phyloP scores from a whole-genome alignment of 2,888 invertebrate genomes.

The Lepidochitona cinerea region DNA sequence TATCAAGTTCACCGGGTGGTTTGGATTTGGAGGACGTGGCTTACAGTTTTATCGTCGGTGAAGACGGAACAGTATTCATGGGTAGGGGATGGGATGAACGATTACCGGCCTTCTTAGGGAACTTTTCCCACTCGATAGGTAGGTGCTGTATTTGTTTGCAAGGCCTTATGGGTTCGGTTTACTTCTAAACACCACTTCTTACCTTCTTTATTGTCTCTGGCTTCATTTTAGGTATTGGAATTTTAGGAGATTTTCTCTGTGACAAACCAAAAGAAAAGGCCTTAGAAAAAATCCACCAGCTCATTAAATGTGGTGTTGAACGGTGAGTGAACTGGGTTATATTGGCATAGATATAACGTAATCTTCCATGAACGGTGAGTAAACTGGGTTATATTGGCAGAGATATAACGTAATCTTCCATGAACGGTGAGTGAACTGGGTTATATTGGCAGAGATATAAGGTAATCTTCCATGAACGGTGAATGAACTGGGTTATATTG shows the following conservation, averaged over 20 bases:
- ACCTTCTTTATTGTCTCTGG: not conserved
- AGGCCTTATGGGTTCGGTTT: too few species aligned
- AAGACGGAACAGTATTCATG: not conserved
- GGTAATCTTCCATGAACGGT: too few species aligned
- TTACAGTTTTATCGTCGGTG: not conserved
- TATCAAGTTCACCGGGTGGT: not conserved
- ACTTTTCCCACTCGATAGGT: not conserved
- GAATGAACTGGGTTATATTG: too few species aligned
- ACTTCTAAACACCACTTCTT: not conserved
- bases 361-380: too few species aligned
- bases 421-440: too few species aligned
- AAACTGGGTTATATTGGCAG: too few species aligned
- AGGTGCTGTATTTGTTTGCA: not conserved
- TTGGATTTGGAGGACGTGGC: not conserved
- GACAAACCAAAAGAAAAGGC: not conserved
- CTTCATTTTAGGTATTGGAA: not conserved
- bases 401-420: too few species aligned
- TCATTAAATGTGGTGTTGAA: slow-evolving; percentile 8
- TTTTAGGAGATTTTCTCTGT: slow-evolving; percentile 2
- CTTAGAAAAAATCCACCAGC: not conserved
- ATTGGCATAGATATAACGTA: too few species aligned
- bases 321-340: too few species aligned
- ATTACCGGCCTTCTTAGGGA: not conserved
- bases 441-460: too few species aligned
- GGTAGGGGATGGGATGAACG: not conserved